phyloP scores from a whole-genome alignment of 2,888 invertebrate species.

The Pammene fasciana region DNA sequence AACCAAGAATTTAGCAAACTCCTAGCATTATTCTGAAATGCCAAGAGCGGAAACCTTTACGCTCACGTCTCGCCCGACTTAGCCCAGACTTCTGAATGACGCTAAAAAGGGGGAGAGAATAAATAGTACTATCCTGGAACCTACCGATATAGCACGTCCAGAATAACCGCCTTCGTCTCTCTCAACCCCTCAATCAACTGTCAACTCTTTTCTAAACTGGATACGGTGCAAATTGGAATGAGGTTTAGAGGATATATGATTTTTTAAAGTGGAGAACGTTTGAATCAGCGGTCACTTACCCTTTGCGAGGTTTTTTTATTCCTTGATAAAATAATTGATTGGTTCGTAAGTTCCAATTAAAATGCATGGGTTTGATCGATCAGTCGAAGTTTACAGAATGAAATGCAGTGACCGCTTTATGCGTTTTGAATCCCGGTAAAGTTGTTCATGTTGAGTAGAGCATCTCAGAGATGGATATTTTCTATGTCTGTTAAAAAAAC shows the following conservation, averaged over 20 bases:
- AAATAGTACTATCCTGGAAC: constrained; percentile 41
- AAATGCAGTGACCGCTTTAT: background rate
- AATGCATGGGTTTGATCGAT: background rate
- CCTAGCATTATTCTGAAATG: background rate
- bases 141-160: constrained; percentile 29
- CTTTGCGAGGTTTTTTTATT: constrained; percentile 40
- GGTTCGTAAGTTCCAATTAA: constrained; percentile 34
- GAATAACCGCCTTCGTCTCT: constrained; percentile 20
- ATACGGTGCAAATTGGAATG: constrained; percentile 11
- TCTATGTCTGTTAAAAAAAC: too few relatives aligned
- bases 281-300: constrained; percentile 45
- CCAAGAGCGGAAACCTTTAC: constrained; percentile 7
- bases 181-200: background rate
- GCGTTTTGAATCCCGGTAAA: too few relatives aligned
- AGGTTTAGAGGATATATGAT: background rate
- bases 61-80: constrained; percentile 8
- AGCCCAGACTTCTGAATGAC: constrained; percentile 40
- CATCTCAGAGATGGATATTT: too few relatives aligned
- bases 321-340: constrained; percentile 24
- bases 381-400: background rate
- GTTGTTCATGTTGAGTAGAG: too few relatives aligned
- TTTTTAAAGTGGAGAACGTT: constrained; percentile 1
- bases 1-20: background rate
- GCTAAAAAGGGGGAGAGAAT: constrained; percentile 38
- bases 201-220: background rate